phyloP scores from a whole-genome alignment of 2,113 vertebrate genomes.

The Genyomyrus donnyi region DNA sequence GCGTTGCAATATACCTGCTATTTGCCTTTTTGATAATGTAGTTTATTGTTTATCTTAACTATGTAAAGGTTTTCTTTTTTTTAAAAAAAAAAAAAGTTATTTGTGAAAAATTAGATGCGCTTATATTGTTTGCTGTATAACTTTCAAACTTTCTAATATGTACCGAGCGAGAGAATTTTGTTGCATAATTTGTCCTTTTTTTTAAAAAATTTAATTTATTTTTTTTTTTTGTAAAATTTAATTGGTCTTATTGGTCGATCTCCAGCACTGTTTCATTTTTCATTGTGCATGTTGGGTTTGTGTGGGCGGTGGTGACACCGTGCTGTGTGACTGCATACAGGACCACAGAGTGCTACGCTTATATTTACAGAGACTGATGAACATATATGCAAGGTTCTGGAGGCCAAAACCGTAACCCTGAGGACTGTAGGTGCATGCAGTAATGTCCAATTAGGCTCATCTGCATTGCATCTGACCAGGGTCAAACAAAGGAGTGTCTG shows the following conservation, averaged over 20 bases:
- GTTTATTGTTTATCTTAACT: conserved; percentile 54
- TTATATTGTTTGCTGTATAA: conserved; percentile 25
- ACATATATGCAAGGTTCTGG: conserved; percentile 1
- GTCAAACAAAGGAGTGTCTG: neutral
- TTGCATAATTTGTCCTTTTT: neutral
- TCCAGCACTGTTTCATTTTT: neutral
- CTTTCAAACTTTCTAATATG: conserved; percentile 15
- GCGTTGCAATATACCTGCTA: conserved; percentile 41
- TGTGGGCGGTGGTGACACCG: neutral
- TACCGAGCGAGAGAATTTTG: neutral
- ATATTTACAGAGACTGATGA: neutral
- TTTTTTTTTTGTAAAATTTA: conserved; percentile 7
- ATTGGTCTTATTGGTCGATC: neutral
- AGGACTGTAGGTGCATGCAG: neutral
- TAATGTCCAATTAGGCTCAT: neutral
- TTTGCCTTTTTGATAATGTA: conserved; percentile 59
- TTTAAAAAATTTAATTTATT: neutral
- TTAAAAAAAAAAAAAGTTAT: conserved; percentile 10
- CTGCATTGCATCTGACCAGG: neutral
- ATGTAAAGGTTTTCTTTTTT: conserved; percentile 34
- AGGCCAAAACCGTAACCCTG: neutral
- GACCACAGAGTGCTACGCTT: conserved; percentile 14
- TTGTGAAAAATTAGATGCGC: conserved; percentile 39
- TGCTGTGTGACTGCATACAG: conserved; percentile 1
- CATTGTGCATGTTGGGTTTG: neutral